Evolutionary conservation across 2,888 invertebrate genomes (phyloP).

Genomic region (Tipula helvola): DNA sequence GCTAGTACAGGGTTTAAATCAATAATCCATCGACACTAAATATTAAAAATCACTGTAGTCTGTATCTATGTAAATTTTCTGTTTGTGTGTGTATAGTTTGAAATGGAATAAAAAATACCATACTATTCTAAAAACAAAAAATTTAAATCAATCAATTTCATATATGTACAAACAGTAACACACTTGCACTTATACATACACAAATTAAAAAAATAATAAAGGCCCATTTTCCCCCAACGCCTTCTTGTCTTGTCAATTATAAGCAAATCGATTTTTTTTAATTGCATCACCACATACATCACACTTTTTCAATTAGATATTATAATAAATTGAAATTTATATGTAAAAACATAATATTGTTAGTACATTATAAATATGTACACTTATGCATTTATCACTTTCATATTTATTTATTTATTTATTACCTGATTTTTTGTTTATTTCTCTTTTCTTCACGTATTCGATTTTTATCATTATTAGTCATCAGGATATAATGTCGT

Average conservation of each 20-base stretch:
- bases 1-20: background rate
- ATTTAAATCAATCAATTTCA: background rate
- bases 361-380: background rate
- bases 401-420: background rate
- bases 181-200: background rate
- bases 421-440: background rate
- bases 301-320: background rate
- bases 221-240: background rate
- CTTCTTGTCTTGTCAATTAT: background rate
- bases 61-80: background rate
- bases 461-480: conserved; percentile 4
- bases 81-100: background rate
- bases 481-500: background rate
- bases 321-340: no score
- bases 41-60: background rate
- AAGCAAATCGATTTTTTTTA: background rate
- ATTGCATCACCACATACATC: background rate
- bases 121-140: background rate
- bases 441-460: background rate
- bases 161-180: background rate
- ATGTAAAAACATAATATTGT: background rate
- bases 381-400: background rate
- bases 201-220: background rate
- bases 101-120: background rate
- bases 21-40: background rate